Conservation (phyloP, 1,140 invertebrate species). For the Apis laboriosa region DNA sequence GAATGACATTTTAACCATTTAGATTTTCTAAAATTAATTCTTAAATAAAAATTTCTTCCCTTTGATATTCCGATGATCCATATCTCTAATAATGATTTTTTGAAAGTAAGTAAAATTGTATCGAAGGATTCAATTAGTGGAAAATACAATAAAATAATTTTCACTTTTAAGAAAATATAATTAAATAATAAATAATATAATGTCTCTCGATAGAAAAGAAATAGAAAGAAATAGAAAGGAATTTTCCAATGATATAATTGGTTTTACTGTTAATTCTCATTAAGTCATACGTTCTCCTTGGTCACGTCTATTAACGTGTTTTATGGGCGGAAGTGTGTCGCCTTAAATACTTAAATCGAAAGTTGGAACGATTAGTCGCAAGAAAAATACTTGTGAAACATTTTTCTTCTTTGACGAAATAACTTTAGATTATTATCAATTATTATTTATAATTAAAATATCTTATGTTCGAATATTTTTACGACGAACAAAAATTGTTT, state of each 20-base stretch:
- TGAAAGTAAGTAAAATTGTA: no score
- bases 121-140: no score
- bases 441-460: background rate
- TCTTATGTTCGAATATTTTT: background rate
- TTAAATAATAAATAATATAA: background rate
- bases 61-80: no score
- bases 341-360: slow-evolving; percentile 9
- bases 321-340: background rate
- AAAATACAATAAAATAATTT: no score
- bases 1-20: no score
- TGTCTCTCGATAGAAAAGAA: no score
- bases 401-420: no score
- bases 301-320: slow-evolving; percentile 4
- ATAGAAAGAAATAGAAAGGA: no score
- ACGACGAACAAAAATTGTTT: background rate
- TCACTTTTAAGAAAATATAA: no score
- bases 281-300: background rate
- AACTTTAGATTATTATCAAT: background rate
- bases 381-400: background rate
- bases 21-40: no score
- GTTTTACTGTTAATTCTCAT: background rate
- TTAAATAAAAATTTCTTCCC: no score
- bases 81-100: no score
- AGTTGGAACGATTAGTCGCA: background rate
- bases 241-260: background rate